Evolutionary conservation across 2,797 vertebrate genomes (phyloP).

Genomic region (Gymnopithys bicolor): DNA sequence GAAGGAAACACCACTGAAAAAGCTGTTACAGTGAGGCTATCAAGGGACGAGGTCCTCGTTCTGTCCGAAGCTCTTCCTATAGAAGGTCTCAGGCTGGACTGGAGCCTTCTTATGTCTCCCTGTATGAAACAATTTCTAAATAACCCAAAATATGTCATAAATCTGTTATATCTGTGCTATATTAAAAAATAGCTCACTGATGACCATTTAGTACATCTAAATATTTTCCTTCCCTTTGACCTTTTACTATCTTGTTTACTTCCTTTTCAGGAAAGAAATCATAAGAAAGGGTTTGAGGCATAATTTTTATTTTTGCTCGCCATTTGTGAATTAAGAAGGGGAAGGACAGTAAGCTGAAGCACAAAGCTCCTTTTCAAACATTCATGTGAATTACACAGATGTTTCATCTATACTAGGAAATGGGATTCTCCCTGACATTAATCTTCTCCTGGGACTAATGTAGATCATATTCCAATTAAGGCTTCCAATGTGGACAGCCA

Average conservation of each 20-base stretch:
- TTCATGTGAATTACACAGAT: not conserved
- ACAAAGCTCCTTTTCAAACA: not conserved
- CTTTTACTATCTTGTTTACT: not conserved
- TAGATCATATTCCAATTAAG: not conserved
- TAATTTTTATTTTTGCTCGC: not conserved
- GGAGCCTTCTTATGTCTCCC: not conserved
- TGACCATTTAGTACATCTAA: not conserved
- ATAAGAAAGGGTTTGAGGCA: not conserved
- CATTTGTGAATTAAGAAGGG: not conserved
- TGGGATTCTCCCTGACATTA: not conserved
- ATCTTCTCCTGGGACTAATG: not conserved
- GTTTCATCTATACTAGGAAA: not conserved
- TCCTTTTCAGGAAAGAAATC: not conserved
- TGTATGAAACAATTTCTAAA: not conserved
- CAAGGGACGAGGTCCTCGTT: not conserved
- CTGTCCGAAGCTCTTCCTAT: not conserved
- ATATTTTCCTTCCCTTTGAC: not conserved
- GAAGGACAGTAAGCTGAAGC: not conserved
- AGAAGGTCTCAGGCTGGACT: not conserved
- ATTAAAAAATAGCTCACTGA: not conserved
- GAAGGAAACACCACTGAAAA: not conserved
- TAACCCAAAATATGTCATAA: not conserved
- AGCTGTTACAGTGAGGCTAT: not conserved
- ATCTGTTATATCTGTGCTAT: not conserved
- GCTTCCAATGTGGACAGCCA: not conserved